These are phyloP conservation scores for Miopithecus talapoin DNA, from an alignment of 2,797 vertebrate genomes.

Conservation along the genomic window DNA sequence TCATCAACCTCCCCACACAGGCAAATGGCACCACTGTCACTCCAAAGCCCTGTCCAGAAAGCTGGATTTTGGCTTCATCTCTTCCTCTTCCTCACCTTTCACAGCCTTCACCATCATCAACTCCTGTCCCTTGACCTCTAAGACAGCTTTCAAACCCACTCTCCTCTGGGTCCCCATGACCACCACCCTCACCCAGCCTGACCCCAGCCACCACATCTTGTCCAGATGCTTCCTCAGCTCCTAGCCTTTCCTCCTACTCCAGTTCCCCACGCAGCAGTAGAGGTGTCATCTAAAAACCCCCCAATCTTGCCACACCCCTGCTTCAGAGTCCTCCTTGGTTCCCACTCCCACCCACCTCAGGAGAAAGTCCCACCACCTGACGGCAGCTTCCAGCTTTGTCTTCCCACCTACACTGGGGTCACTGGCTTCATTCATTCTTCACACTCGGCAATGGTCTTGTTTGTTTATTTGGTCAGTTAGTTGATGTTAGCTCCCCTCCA, in stretches of 20 bases:
- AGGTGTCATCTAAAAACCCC: too few species aligned
- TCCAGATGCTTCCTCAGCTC: rapidly evolving
- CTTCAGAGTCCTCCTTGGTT: too few species aligned
- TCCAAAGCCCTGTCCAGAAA: background rate
- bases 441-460: background rate
- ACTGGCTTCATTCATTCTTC: rapidly evolving
- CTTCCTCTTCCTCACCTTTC: background rate
- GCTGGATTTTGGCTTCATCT: background rate
- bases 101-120: background rate
- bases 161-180: background rate
- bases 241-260: background rate
- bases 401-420: rapidly evolving
- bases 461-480: background rate
- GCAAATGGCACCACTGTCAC: rapidly evolving
- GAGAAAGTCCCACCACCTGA: background rate
- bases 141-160: background rate
- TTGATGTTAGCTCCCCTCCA: background rate
- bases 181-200: background rate
- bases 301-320: rapidly evolving
- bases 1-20: rapidly evolving
- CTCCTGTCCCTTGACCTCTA: rapidly evolving
- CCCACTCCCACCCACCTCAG: rapidly evolving
- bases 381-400: background rate
- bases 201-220: background rate
- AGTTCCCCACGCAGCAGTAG: background rate